Evolutionary conservation across 2,113 vertebrate genomes (phyloP), one percentile per base, ranked within the genome.

Genomic region (Picathartes gymnocephalus): DNA sequence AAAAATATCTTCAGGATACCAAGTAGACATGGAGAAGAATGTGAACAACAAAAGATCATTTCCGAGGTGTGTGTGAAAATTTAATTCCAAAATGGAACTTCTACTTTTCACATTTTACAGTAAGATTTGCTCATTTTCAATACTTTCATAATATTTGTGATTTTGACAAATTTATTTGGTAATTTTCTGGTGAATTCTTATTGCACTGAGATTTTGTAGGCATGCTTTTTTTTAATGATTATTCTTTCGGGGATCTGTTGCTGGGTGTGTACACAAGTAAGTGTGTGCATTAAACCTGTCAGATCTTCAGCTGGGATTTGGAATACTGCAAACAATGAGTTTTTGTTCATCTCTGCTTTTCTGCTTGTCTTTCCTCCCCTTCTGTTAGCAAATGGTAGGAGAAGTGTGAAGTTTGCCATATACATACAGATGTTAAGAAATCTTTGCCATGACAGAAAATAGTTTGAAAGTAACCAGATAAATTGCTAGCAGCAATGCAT

Each of bases 401-500:
- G 37, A 80, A 90, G 33, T 50, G 45, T 80, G 54, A 93, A 80
- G 33, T 35, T 76, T 92, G 70, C 31, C 66, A 33, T 37, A 15
- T n/a, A 54, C 35, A 73, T 45, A 50, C 33, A 90, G 58, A 90
- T 83, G 24, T 93, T 82, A 69, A 88, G 57, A 92, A 80, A 86
- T 86, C 25, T 84, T 86, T 83, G 33, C 16, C 45, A 40, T 54
- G 39, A 77, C 74, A 73, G 39, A 94, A 83, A 94, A 66, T 45
- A 92, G 42, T 83, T 92, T 66, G 70, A 90, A 93, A 73, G 42
- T 62, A 90, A 66, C 28, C 69, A 76, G 90, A 92, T 58, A 50
- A 86, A 93, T 58, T 86, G 71, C 64, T 80, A 73, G 56, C n/a
- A 90, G 57, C 17, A 44, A 71, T 57, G 37, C 20, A 82, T 37